Evolutionary conservation across 2,888 invertebrate species (phyloP).

Genomic region (Chymomyza procnemis): DNA sequence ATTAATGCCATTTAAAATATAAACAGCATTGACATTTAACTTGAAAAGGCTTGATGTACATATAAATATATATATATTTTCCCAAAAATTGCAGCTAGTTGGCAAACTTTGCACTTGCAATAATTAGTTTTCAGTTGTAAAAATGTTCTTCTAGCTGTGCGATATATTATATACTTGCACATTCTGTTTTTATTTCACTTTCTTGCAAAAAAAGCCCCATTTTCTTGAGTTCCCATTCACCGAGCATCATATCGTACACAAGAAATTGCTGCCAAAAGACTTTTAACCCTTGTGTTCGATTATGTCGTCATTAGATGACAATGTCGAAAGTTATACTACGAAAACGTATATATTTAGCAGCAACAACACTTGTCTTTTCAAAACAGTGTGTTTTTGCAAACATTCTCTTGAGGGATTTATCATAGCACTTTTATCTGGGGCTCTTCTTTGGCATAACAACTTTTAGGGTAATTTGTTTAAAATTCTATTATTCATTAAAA

Average conservation of each 20-base stretch:
- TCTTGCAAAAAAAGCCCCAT: neutral
- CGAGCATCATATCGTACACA: neutral
- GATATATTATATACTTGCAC: neutral
- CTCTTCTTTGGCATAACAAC: too few relatives aligned
- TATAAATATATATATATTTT: neutral
- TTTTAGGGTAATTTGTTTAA: too few relatives aligned
- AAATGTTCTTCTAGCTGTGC: conserved; percentile 4
- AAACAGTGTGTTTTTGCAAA: too few relatives aligned
- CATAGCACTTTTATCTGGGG: too few relatives aligned
- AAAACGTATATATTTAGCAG: too few relatives aligned
- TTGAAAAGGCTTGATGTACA: conserved; percentile 6
- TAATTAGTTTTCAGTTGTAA: neutral
- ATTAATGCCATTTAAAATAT: neutral
- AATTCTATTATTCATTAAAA: too few relatives aligned
- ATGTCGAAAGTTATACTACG: neutral
- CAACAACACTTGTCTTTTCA: too few relatives aligned
- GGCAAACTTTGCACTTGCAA: neutral
- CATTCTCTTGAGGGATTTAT: too few relatives aligned
- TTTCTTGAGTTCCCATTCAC: neutral
- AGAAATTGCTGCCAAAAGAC: neutral
- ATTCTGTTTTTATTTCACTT: conserved; percentile 6
- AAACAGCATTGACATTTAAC: conserved; percentile 14
- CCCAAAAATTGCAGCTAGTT: neutral
- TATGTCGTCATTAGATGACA: neutral
- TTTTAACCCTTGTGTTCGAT: neutral